Conservation (phyloP, 2,888 invertebrate species). For the Ochropleura plecta region DNA sequence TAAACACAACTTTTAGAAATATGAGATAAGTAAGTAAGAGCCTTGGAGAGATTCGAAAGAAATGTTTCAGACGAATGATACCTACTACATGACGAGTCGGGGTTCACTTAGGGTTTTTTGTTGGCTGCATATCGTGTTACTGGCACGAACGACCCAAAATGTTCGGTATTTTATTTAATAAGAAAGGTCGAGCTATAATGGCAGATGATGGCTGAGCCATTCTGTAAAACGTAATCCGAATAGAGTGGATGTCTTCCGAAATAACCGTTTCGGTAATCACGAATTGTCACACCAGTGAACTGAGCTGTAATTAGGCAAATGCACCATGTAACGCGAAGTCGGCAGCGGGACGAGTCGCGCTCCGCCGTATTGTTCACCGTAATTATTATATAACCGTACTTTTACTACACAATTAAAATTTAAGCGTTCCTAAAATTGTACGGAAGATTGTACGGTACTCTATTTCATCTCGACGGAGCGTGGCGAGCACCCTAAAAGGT, state of each 20-base stretch:
- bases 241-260: constrained; percentile 77
- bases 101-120: constrained; percentile 74
- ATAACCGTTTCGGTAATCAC: constrained; percentile 85
- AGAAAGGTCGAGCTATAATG: constrained; percentile 71
- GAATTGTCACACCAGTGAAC: constrained; percentile 86
- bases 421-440: constrained; percentile 88
- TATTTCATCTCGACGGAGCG: constrained; percentile 84
- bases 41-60: constrained; percentile 80
- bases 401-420: constrained; percentile 90
- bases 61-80: constrained; percentile 74
- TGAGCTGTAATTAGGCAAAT: constrained; percentile 88
- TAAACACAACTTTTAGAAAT: constrained; percentile 86
- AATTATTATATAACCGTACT: constrained; percentile 89
- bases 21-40: constrained; percentile 82
- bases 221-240: constrained; percentile 75
- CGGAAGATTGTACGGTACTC: constrained; percentile 81
- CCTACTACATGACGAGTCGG: constrained; percentile 73
- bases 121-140: constrained; percentile 74
- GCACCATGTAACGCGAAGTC: constrained; percentile 85
- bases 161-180: constrained; percentile 78
- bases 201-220: constrained; percentile 72
- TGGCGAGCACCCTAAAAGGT: constrained; percentile 77
- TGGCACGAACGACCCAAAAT: constrained; percentile 57
- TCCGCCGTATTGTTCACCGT: constrained; percentile 84
- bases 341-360: constrained; percentile 69